Percentiles rank a stretch among this genome's conserved stretches.
Conservation (phyloP, 2,797 vertebrate genomes). For the Aplochiton taeniatus region DNA sequence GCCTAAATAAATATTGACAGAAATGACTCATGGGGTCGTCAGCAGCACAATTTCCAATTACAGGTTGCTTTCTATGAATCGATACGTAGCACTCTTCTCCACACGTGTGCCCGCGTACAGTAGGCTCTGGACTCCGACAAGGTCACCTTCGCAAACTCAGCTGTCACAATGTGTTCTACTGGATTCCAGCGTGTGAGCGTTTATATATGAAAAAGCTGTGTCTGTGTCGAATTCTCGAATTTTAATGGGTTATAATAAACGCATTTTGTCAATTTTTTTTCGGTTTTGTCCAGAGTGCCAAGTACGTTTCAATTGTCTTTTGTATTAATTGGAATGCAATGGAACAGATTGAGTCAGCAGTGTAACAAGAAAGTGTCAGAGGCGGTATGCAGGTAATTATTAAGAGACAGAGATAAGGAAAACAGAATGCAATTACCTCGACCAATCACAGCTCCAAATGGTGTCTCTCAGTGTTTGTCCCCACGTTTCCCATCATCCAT, state of each 20-base stretch:
- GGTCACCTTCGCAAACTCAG: neutral
- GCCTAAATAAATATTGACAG: conserved; percentile 49
- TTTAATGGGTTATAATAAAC: neutral
- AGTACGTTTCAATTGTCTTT: conserved; percentile 61
- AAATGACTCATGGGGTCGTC: conserved; percentile 18
- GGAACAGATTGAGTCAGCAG: conserved; percentile 67
- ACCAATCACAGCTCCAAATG: conserved; percentile 75
- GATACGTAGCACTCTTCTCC: conserved; percentile 6
- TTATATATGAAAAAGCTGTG: no score
- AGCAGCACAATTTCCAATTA: conserved; percentile 13
- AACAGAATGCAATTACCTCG: conserved; percentile 76
- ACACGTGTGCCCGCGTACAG: neutral
- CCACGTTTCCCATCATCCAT: conserved; percentile 70
- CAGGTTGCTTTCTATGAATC: conserved; percentile 25
- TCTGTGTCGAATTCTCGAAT: no score
- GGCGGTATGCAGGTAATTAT: conserved; percentile 79
- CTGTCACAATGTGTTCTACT: no score
- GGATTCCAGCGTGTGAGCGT: no score
- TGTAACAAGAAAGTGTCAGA: conserved; percentile 73
- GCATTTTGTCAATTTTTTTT: no score
- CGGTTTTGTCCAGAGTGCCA: conserved; percentile 44
- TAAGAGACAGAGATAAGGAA: conserved; percentile 72
- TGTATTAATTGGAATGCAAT: conserved; percentile 75
- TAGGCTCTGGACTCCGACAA: neutral
- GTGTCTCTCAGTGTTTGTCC: conserved; percentile 70